Base-by-base conservation (phyloP, 2,113 vertebrate species). In the Toxotes jaculatrix region DNA sequence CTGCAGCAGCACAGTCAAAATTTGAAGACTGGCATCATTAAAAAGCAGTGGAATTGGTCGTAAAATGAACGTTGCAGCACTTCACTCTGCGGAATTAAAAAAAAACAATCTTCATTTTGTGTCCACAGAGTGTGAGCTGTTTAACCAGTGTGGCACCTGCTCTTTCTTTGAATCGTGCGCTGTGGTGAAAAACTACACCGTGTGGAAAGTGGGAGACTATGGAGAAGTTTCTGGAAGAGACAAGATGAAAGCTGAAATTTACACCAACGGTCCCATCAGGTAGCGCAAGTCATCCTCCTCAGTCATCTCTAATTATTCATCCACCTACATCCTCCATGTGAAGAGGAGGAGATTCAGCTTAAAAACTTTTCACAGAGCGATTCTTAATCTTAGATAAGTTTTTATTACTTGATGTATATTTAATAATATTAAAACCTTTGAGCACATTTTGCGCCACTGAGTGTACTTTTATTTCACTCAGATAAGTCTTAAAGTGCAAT, bases 101-200 rank as follows among this genome's bases (percentile, higher is more conserved):
- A 36, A 36, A 4, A 5, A 36, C 6, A 4, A 9, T 53, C 17
- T 82, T 38, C 6, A 1, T 66, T 23, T 77, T 36, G 14, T 21
- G 19, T 34, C 1, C 63, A 1, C 34, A 99, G 98, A 95, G 61
- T 99, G 98, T 69, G 93, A 95, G 87, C 95, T 94, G 75, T 98
- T 98, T 61, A 99, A 97, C 86, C 95, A 96, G 88, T 98, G 97
- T 42, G 97, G 97, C 6, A 97, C 97, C 0, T 98, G 97, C 82
- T 94, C 95, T 0, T 96, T 95, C 64, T 97, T 97, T 62, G 95
- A 97, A 59, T 94, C 97, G 56, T 98, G 97, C 61, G 95, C 95
- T 1, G 70, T 91, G 2, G 90, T 94, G 56, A 85, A 79, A 79
- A 94, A 94, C 72, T 94, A 92, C 89, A 94, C 93, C 0, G 2